Percentiles rank a stretch among this genome's conserved stretches.
phyloP scores from a whole-genome alignment of 2,888 invertebrate genomes.

The Drosophila fungiperda region DNA sequence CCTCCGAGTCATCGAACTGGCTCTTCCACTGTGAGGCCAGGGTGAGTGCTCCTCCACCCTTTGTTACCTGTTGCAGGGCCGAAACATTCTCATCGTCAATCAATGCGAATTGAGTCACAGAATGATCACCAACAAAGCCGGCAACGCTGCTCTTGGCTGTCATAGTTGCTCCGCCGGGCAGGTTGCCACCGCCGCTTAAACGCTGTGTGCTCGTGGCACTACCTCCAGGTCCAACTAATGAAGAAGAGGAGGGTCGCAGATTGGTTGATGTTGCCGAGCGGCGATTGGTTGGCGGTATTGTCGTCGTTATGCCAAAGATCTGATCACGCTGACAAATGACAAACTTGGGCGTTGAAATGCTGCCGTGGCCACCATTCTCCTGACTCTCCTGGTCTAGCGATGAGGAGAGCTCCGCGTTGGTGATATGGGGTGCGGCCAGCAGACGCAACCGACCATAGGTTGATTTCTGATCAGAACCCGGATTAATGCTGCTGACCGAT shows the following conservation, averaged over 20 bases:
- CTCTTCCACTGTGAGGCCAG: conserved; percentile 98
- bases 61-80: conserved; percentile 94
- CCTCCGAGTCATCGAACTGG: conserved; percentile 97
- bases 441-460: conserved; percentile 91
- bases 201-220: conserved; percentile 33
- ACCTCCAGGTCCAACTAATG: conserved; percentile 57
- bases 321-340: conserved; percentile 43
- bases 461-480: conserved; percentile 85
- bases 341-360: conserved; percentile 26
- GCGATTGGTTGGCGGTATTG: conserved; percentile 72
- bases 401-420: conserved; percentile 2
- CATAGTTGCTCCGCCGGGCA: conserved; percentile 25
- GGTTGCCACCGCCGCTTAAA: conserved; percentile 33
- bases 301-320: conserved; percentile 32
- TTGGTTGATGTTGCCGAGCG: conserved; percentile 81
- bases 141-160: conserved; percentile 85
- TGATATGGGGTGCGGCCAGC: conserved; percentile 88
- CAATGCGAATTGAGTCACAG: conserved; percentile 95
- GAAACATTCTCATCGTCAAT: conserved; percentile 97
- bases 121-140: conserved; percentile 88
- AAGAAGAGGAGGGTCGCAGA: conserved; percentile 78
- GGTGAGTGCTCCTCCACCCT: conserved; percentile 95
- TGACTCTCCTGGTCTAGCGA: conserved; percentile 62
- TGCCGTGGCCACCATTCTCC: conserved; percentile 31
- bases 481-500: conserved; percentile 19